Base-by-base conservation (phyloP, 2,797 vertebrate genomes). In the Phrynocephalus guinanensis region DNA sequence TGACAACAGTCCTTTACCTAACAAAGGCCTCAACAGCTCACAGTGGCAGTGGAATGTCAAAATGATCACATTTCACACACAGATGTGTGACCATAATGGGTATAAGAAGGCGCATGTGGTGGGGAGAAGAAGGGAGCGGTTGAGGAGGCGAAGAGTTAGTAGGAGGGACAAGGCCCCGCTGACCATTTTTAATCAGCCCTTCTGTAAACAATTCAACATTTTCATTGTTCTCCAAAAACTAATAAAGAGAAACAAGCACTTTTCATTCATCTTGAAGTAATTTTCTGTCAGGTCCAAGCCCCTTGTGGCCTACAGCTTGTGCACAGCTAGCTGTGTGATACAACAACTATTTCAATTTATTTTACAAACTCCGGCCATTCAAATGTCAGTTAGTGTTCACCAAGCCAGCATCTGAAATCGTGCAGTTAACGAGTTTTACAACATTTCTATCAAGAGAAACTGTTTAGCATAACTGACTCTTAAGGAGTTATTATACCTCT, bases 11-110 rank as follows among this genome's bases (percentile, higher is more conserved):
- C 96, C 97, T 97, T 97, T 96, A 96, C 97, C 95, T 97, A 96
- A 97, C 98, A 99, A 98, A 98, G 97, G 97, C 96, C 96, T 97
- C 96, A 95, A 95, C 95, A 97, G 97, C 96, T 97, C 97, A 95
- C 94, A 97, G 96, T 96, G 97, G 97, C 97, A 96, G 96, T 97
- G 98, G 98, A 98, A 98, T 98, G 98, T 98, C 98, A 98, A 97
- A 97, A 97, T 95, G 98, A 98, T 98, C 97, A 97, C 97, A 98
- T 98, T 98, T 98, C 98, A 98, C 98, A 98, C 98, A 97, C 98
- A 99, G 98, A 99, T 98, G 98, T 98, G 97, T 97, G 97, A 98
- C 97, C 97, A 95, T 96, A 93, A 97, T 97, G 97, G 97, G 97
- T 97, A 95, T 97, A 97, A 96, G 96, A 96, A 96, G 96, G 96